Conservation (phyloP, 2,888 invertebrate genomes). For the Clostera curtula region DNA sequence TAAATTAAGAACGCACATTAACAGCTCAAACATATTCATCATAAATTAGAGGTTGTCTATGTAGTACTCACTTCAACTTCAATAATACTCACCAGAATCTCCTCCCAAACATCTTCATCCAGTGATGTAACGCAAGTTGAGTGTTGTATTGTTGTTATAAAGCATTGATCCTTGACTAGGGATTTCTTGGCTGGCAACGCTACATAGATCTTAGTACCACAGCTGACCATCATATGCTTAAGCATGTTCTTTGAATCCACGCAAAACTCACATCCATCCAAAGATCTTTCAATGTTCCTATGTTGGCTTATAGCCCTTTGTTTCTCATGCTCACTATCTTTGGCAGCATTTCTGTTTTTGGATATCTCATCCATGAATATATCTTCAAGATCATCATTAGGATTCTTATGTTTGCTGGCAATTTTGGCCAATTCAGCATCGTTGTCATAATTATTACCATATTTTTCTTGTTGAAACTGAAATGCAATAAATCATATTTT, state of each 20-base stretch:
- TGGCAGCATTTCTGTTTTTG: conserved; percentile 75
- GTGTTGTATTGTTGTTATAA: conserved; percentile 90
- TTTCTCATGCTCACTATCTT: conserved; percentile 77
- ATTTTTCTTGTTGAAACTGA: conserved; percentile 87
- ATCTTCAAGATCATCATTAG: conserved; percentile 88
- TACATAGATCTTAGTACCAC: conserved; percentile 89
- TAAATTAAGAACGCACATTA: conserved; percentile 4
- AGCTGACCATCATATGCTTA: conserved; percentile 89
- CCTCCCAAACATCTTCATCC: conserved; percentile 96
- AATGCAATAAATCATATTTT: conserved; percentile 24
- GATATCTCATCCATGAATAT: conserved; percentile 87
- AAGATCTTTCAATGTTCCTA: conserved; percentile 76
- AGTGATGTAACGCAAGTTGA: conserved; percentile 84
- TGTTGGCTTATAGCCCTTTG: conserved; percentile 84
- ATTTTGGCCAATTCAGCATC: conserved; percentile 86
- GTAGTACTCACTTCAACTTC: neutral
- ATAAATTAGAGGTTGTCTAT: neutral
- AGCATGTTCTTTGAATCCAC: conserved; percentile 85
- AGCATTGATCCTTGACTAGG: conserved; percentile 88
- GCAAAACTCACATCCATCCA: conserved; percentile 90
- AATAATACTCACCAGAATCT: conserved; percentile 78
- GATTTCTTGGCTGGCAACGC: conserved; percentile 87
- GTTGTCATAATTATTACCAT: conserved; percentile 85
- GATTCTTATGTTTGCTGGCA: conserved; percentile 78
- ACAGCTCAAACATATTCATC: neutral